Evolutionary conservation across 2,113 vertebrate species (phyloP).

Genomic region (Leucopsar rothschildi): DNA sequence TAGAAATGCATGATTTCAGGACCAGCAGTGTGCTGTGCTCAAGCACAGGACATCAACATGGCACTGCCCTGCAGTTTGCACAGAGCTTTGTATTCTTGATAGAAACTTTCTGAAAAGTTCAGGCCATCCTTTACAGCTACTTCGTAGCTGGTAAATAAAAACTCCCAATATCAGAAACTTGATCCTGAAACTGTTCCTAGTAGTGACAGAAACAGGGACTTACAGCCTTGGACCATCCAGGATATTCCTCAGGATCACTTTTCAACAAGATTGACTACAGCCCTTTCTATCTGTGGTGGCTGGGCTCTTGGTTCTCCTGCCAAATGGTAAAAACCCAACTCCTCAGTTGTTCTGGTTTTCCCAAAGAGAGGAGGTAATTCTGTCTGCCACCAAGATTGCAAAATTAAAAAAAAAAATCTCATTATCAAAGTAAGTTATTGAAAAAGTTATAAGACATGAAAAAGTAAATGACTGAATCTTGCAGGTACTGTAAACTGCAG

Average conservation of each 20-base stretch:
- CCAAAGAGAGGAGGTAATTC: neutral
- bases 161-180: neutral
- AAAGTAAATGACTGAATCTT: neutral
- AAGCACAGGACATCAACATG: neutral
- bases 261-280: neutral
- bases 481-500: neutral
- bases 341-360: neutral
- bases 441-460: neutral
- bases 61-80: neutral
- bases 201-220: neutral
- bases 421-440: neutral
- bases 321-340: neutral
- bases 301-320: neutral
- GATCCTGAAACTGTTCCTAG: neutral
- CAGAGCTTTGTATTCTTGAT: neutral
- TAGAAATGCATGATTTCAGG: neutral
- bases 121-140: neutral
- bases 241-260: neutral
- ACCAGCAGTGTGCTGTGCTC: fast-evolving
- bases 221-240: neutral
- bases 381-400: neutral
- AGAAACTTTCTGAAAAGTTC: neutral
- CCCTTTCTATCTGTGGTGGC: neutral
- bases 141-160: neutral
- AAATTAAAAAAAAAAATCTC: neutral